Evolutionary conservation across 2,113 vertebrate species (phyloP).

Genomic region (Trogon surrucura): DNA sequence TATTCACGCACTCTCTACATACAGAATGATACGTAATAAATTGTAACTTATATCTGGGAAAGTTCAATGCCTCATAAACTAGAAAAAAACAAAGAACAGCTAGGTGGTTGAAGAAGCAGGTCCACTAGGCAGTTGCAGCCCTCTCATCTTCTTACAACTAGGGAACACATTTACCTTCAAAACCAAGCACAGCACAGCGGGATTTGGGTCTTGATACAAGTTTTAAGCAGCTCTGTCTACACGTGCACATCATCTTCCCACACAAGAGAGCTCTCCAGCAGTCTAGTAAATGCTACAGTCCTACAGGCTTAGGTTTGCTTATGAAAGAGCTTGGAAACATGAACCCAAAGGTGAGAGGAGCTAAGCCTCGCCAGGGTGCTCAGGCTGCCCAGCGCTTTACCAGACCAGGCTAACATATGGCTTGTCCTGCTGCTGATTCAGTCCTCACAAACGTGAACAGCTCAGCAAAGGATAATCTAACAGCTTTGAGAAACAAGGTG

Average conservation of each 20-base stretch:
- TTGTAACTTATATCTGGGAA: not conserved
- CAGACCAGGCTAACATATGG: not conserved
- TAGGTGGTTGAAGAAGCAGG: not conserved
- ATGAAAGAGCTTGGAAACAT: conserved; percentile 26
- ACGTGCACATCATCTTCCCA: not conserved
- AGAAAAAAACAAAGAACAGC: not conserved
- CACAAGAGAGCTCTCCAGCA: not conserved
- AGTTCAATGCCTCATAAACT: not conserved
- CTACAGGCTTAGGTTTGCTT: not conserved
- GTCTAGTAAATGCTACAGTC: not conserved
- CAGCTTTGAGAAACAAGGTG: not conserved
- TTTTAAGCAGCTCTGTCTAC: not conserved
- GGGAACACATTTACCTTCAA: not conserved
- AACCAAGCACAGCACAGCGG: not conserved
- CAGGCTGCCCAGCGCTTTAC: not conserved
- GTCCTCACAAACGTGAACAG: not conserved
- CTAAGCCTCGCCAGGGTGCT: not conserved
- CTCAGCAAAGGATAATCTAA: not conserved
- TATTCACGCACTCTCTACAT: not conserved
- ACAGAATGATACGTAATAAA: not conserved
- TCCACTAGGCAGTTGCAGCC: not conserved
- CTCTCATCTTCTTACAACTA: not conserved
- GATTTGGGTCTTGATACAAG: not conserved
- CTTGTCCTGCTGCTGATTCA: not conserved
- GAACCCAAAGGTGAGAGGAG: not conserved